Evolutionary conservation across 2,113 vertebrate species (phyloP).

Genomic region (Neogobius melanostomus): DNA sequence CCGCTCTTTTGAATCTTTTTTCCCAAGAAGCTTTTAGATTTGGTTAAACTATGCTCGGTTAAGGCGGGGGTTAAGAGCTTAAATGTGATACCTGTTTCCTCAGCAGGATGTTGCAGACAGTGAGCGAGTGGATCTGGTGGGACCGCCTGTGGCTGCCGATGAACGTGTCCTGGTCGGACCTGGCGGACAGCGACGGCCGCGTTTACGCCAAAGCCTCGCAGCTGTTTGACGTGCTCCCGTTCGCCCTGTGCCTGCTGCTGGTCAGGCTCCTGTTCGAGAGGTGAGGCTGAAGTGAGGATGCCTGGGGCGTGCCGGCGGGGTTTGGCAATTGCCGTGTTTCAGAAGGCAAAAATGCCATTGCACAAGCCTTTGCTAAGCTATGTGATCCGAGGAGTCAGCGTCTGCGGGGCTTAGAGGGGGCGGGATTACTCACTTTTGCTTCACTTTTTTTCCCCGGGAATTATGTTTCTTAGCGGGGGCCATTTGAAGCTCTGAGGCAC

Average conservation of each 20-base stretch:
- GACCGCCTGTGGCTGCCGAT: conserved; percentile 87
- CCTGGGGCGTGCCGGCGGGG: not conserved
- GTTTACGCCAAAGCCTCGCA: conserved; percentile 83
- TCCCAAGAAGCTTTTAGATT: too few relatives aligned
- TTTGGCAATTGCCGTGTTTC: not conserved
- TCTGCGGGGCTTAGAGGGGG: not conserved
- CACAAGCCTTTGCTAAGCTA: conserved; percentile 17
- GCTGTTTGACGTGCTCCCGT: conserved; percentile 80
- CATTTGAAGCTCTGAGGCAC: too few relatives aligned
- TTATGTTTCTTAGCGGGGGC: too few relatives aligned
- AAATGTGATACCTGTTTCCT: not conserved
- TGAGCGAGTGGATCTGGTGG: conserved; percentile 87
- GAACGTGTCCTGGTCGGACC: conserved; percentile 81
- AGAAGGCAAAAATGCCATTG: conserved; percentile 25
- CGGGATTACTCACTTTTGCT: not conserved
- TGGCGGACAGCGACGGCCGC: conserved; percentile 81
- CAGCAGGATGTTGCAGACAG: conserved; percentile 58
- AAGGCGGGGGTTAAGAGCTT: too few relatives aligned
- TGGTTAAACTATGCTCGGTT: too few relatives aligned
- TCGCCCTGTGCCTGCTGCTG: conserved; percentile 79
- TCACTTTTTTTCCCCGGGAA: not conserved
- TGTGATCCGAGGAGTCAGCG: conserved; percentile 2
- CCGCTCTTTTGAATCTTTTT: too few relatives aligned
- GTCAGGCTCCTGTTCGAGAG: conserved; percentile 84
- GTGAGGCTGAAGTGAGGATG: conserved; percentile 53